Evolutionary conservation across 2,113 vertebrate species (phyloP).

Genomic region (Mobula birostris): DNA sequence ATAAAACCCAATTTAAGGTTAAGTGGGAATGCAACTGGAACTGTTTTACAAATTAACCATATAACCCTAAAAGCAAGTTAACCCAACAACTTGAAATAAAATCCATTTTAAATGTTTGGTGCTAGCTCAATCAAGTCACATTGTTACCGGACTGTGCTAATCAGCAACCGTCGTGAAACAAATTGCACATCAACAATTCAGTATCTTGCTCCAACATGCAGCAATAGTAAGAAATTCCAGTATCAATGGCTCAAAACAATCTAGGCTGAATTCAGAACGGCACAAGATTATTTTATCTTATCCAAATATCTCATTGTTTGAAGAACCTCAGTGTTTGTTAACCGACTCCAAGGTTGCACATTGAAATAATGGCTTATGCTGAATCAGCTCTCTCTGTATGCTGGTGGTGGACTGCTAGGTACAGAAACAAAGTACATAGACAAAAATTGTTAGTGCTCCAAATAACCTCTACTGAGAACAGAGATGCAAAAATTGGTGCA

Average conservation of each 20-base stretch:
- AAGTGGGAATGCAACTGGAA: conserved; percentile 17
- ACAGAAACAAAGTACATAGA: neutral
- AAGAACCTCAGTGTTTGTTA: neutral
- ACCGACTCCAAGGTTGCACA: neutral
- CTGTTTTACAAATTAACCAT: neutral
- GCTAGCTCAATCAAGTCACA: neutral
- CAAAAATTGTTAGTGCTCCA: neutral
- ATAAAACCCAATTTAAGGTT: neutral
- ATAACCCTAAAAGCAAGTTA: neutral
- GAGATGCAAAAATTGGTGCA: neutral
- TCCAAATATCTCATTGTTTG: neutral
- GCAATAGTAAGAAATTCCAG: neutral
- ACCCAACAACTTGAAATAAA: neutral
- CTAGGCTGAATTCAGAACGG: neutral
- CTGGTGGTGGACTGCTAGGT: neutral
- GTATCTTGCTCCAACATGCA: neutral
- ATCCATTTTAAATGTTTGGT: neutral
- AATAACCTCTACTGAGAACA: neutral
- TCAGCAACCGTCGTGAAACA: neutral
- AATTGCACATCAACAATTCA: neutral
- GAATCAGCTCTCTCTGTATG: neutral
- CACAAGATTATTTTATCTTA: neutral
- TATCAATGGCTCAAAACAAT: neutral
- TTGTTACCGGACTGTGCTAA: neutral
- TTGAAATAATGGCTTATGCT: neutral